phyloP scores from a whole-genome alignment of 2,113 vertebrate genomes.

The Takifugu bimaculatus region DNA sequence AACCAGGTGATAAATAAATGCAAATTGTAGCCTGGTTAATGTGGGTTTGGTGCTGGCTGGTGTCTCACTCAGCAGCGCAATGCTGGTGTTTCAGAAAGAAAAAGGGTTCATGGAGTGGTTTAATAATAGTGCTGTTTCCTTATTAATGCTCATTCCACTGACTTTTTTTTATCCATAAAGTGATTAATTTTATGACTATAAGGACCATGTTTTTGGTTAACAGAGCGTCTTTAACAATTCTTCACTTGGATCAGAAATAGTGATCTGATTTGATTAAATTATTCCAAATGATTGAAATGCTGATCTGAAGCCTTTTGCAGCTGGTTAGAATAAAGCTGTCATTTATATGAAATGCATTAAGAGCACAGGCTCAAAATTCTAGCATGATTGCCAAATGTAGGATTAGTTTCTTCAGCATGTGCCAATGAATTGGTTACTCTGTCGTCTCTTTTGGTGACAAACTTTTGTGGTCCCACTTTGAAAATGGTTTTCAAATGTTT shows the following conservation, averaged over 20 bases:
- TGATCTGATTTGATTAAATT: conserved; percentile 34
- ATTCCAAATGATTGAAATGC: conserved; percentile 3
- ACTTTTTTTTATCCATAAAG: no score
- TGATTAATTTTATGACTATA: no score
- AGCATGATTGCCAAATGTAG: conserved; percentile 21
- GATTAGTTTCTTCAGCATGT: conserved; percentile 36
- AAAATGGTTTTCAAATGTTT: conserved; percentile 22
- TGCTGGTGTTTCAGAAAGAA: no score
- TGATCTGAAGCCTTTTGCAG: conserved; percentile 25
- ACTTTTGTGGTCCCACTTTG: conserved; percentile 31
- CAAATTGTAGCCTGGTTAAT: conserved; percentile 28
- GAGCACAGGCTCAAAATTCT: no score
- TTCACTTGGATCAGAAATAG: conserved; percentile 22
- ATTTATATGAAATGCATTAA: no score
- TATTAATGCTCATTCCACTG: no score
- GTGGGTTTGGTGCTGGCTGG: conserved; percentile 10
- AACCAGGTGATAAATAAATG: conserved; percentile 7
- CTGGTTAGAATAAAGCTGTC: no score
- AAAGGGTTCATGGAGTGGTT: no score
- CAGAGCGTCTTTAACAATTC: no score
- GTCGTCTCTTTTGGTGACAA: conserved; percentile 7
- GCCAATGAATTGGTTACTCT: conserved; percentile 36
- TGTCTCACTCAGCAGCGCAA: no score
- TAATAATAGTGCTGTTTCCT: no score
- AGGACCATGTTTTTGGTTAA: no score